phyloP scores from a whole-genome alignment of 2,888 invertebrate genomes.

The Tipula vernalis region DNA sequence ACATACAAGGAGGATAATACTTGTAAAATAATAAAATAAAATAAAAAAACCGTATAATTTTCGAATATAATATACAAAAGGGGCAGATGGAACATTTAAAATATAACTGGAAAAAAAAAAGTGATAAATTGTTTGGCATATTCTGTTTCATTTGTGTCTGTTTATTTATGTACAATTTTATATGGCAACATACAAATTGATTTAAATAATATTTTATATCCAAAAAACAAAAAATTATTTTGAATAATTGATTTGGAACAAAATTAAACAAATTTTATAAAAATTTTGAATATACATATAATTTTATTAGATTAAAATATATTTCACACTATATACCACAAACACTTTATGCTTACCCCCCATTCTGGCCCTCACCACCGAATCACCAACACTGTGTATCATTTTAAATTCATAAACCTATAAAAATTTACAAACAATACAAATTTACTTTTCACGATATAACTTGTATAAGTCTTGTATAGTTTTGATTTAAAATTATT shows the following conservation, averaged over 20 bases:
- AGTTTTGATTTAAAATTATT: neutral
- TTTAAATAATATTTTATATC: neutral
- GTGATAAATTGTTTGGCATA: conserved; percentile 4
- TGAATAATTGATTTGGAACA: neutral
- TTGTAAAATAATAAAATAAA: neutral
- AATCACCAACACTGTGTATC: neutral
- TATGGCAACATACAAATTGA: neutral
- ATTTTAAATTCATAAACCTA: neutral
- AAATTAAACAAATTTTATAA: neutral
- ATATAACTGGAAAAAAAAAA: neutral
- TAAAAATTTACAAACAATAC: neutral
- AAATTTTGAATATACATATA: neutral
- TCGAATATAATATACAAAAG: neutral
- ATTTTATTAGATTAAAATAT: neutral
- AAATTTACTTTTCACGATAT: neutral
- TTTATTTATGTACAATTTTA: neutral
- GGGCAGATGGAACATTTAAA: conserved; percentile 4
- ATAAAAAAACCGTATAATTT: neutral
- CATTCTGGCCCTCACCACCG: neutral
- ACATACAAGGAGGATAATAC: conserved; percentile 4
- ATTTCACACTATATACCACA: neutral
- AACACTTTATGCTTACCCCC: neutral
- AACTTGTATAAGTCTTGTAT: neutral
- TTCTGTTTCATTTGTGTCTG: neutral
- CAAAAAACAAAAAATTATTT: neutral